phyloP scores from a whole-genome alignment of 1,140 invertebrate genomes.

The Danaus melanippus region DNA sequence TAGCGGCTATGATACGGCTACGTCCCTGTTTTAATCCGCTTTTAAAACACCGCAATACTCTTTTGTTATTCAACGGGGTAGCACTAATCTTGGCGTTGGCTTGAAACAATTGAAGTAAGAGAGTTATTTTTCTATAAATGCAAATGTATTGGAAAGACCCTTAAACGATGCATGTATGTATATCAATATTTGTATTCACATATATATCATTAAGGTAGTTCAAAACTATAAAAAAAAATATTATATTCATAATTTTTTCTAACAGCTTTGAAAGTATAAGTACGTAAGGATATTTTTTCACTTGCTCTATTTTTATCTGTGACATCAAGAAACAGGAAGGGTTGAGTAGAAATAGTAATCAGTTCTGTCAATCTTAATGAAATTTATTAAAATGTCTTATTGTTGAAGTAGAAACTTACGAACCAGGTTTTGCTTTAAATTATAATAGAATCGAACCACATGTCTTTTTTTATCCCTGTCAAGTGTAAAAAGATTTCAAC shows the following conservation, averaged over 20 bases:
- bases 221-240: too few relatives aligned
- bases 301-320: conserved; percentile 20
- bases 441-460: conserved; percentile 54
- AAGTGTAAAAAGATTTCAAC: conserved; percentile 48
- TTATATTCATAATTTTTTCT: too few relatives aligned
- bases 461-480: conserved; percentile 52
- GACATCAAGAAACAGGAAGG: conserved; percentile 33
- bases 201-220: too few relatives aligned
- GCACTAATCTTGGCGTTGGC: conserved; percentile 46
- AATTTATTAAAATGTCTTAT: conserved; percentile 67
- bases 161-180: too few relatives aligned
- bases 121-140: conserved; percentile 36
- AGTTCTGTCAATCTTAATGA: conserved; percentile 67
- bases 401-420: conserved; percentile 58
- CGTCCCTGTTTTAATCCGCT: conserved; percentile 56
- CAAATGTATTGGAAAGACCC: conserved; percentile 8
- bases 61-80: conserved; percentile 56
- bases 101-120: conserved; percentile 55
- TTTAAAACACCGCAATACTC: conserved; percentile 54
- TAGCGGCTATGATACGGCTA: conserved; percentile 59
- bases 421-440: conserved; percentile 46
- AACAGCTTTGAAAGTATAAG: too few relatives aligned
- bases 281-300: not conserved
- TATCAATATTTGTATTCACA: conserved; percentile 8
- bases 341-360: conserved; percentile 45